Base-by-base conservation (phyloP, 2,797 vertebrate genomes). In the Dendrocincla tyrannina region DNA sequence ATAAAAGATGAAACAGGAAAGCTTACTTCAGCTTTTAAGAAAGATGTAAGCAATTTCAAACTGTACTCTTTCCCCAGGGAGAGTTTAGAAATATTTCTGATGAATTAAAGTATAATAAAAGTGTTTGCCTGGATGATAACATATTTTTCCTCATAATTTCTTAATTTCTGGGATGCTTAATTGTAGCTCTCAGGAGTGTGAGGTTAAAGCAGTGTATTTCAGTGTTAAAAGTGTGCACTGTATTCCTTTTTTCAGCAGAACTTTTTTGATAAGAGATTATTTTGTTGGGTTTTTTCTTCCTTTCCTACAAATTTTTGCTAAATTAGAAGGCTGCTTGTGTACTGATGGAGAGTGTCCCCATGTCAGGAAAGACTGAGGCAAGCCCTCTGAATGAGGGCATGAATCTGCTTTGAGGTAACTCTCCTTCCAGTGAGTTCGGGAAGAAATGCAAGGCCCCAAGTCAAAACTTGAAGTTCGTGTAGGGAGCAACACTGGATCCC, bases 1-100 rank as follows among this genome's bases (percentile, higher is more conserved):
- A 97, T 66, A 70, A 90, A 95, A 97, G 95, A 98, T 96, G 93
- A 97, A 98, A 97, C 81, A 78, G 95, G 97, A 97, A 93, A 30
- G 96, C 98, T 97, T 97, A 94, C 95, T 97, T 97, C 97, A 97
- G 97, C 97, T 97, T 97, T 97, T 98, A 96, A 96, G 96, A 98
- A 97, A 94, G 46, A 97, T 97, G 97, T 97, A 98, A 98, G 97
- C 98, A 98, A 97, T 98, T 98, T 96, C 86, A 95, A 97, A 96
- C 85, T 86, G 73, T 66, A 68, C 77, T 96, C 86, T 94, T 85
- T 97, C 97, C 96, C 94, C 15, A 52, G 95, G 94, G 97, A 96
- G 75, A 83, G 53, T 70, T 85, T 88, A 76, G 89, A 96, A 97
- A 94, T 96, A 96, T 93, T 98, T 97, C 94, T 94, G 97, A 96